Base-by-base conservation (phyloP, 2,888 invertebrate species). In the Serrognathus titanus region DNA sequence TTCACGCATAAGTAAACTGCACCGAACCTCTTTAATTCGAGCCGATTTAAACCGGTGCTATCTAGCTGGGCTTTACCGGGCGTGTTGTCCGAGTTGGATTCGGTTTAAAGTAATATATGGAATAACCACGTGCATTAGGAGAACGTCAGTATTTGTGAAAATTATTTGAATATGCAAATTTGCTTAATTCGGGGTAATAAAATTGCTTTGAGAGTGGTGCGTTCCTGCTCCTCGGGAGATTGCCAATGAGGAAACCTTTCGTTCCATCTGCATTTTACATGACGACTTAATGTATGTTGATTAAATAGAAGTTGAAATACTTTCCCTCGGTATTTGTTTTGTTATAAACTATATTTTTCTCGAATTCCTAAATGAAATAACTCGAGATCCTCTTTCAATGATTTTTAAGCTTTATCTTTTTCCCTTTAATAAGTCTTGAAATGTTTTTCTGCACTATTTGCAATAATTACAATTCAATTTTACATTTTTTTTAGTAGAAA, bases 231-330 rank as follows among this genome's bases (percentile, higher is more conserved):
- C 61, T 59, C 58, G 51, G 51, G 56, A 57, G 59, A 59, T 56
- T 53, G 57, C 48, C 57, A 53, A 53, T 24, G 54, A 48, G 9
- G 51, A 57, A 54, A 59, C 57, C 57, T 51, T 59, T 55, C 57
- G 53, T 53, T 54, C 55, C 58, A 58, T 54, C 54, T 60, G 57
- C 58, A 62, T 60, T 62, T 61, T 63, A 55, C 63, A 62, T 60
- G 64, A 62, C 60, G 62, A 62, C 63, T 63, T 64, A 64, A 64
- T 63, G 59, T 58, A 63, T 61, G 61, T 52, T 64, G 7, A 31
- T 31, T 31, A 31, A 31, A 31, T 31, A 31, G 24, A 31, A 31
- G 24, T 31, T 31, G 24, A 31, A 31, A 31, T 31, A 31, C 24
- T 6, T 31, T 6, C 1, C 24, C 6, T 31, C 24, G 4, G 7